Evolutionary conservation across 2,888 invertebrate genomes (phyloP).

Genomic region (Synanthedon tipuliformis): DNA sequence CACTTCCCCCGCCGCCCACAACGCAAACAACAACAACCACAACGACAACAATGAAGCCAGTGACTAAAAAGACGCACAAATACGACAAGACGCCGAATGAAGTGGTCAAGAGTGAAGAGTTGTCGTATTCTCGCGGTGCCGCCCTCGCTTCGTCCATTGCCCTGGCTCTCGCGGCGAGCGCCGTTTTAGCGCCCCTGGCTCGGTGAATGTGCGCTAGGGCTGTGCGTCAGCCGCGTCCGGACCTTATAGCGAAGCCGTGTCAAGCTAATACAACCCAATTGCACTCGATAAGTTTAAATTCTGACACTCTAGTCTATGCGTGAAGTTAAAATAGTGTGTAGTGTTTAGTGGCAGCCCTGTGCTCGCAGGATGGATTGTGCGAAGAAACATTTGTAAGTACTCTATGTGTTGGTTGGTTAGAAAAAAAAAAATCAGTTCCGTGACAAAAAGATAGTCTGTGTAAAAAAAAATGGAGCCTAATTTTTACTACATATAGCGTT

Average conservation of each 20-base stretch:
- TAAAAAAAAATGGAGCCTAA: conserved; percentile 56
- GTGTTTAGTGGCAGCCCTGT: conserved; percentile 3
- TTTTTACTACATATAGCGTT: conserved; percentile 46
- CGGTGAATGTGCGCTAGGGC: conserved; percentile 68
- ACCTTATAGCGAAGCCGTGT: conserved; percentile 55
- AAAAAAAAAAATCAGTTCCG: conserved; percentile 4
- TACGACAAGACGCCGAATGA: conserved; percentile 91
- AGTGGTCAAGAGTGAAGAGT: conserved; percentile 92
- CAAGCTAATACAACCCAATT: conserved; percentile 47
- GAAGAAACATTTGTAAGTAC: conserved; percentile 22
- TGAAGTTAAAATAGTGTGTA: conserved; percentile 35
- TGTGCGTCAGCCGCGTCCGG: conserved; percentile 52
- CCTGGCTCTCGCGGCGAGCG: conserved; percentile 54
- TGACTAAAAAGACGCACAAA: conserved; percentile 84
- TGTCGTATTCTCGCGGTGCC: conserved; percentile 75
- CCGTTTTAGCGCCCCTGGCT: conserved; percentile 59
- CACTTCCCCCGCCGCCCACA: conserved; percentile 65
- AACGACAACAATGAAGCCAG: conserved; percentile 66
- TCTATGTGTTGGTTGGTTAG: conserved; percentile 15
- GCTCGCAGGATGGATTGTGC: conserved; percentile 1
- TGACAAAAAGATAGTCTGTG: conserved; percentile 29
- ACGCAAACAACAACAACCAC: conserved; percentile 62
- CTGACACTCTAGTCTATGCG: conserved; percentile 59
- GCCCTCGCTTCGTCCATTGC: conserved; percentile 61
- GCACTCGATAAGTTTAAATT: conserved; percentile 49